Conservation (phyloP, 2,113 vertebrate species). For the Sclerurus mexicanus region DNA sequence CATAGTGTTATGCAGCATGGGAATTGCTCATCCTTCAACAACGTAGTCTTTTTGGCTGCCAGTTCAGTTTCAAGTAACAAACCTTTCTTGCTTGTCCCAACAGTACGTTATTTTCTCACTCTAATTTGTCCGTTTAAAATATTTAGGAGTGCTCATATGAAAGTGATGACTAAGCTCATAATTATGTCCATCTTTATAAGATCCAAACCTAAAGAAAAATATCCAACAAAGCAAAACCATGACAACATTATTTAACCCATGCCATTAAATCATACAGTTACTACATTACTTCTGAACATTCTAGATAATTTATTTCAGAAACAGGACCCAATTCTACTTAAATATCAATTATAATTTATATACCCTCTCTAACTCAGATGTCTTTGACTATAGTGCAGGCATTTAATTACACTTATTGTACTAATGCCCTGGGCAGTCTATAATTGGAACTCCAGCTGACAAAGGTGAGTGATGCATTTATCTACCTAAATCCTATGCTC, state of each 20-base stretch:
- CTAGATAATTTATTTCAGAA: background rate
- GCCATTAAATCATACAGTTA: background rate
- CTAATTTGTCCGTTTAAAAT: slow-evolving; percentile 64
- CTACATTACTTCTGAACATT: background rate
- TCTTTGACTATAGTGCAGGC: background rate
- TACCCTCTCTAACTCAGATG: background rate
- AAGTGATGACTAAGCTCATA: slow-evolving; percentile 71
- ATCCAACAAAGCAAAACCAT: slow-evolving; percentile 17
- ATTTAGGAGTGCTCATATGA: slow-evolving; percentile 80
- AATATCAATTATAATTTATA: background rate
- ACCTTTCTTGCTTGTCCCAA: background rate
- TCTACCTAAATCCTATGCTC: background rate
- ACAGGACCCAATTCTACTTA: background rate
- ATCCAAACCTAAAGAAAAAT: slow-evolving; percentile 73
- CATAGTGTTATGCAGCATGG: background rate
- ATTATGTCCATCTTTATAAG: slow-evolving; percentile 77
- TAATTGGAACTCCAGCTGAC: background rate
- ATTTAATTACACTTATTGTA: background rate
- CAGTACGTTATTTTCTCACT: background rate
- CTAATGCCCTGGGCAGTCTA: background rate
- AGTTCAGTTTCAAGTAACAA: background rate
- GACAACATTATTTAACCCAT: background rate
- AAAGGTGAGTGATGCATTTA: background rate
- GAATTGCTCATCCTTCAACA: background rate
- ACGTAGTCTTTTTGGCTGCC: background rate